Base-by-base conservation (phyloP, 2,113 vertebrate genomes). In the Pyxicephalus adspersus region DNA sequence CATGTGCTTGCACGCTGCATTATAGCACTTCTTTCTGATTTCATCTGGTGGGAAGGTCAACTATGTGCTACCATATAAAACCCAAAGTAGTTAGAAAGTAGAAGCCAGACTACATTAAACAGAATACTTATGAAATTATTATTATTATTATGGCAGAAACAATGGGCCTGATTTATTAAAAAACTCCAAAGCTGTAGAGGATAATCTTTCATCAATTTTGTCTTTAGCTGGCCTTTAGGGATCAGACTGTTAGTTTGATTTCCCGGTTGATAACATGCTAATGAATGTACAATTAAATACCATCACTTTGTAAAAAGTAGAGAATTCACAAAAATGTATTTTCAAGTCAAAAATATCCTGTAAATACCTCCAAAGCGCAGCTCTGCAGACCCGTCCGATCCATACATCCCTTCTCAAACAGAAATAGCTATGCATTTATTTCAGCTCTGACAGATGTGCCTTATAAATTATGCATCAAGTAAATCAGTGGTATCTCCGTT, bases 381-480 rank as follows among this genome's bases (percentile, higher is more conserved):
- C 20, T 31, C 54, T 34, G 15, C 31, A n/a, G n/a, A 72, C 20
- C 29, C 34, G 16, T 64, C 31, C 50, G 16, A 51, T 76, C 75
- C 65, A 54, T 77, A 65, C 22, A 50, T 76, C 50, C 18, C 55
- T 76, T 15, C 63, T 50, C 25, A 20, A 75, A n/a, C 38, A 17
- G n/a, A 54, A 23, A 63, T 20, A 76, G 45, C 23, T 29, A 0
- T 31, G 45, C 38, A 29, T 31, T 77, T 65, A 18, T 77, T 64
- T 64, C 22, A 54, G 38, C 74, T 54, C 25, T 51, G 19, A 64
- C 75, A 77, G 38, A 65, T 77, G 61, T 26, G 45, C 25, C 38
- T 77, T 77, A 77, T 77, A 29, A 64, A 77, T 64, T 64, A 77
- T 64, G 45, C 25, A 64, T 77, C 17, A 18, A 54, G 45, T 23